Conservation (phyloP, 2,888 invertebrate species). For the Strigamia transsilvanica region DNA sequence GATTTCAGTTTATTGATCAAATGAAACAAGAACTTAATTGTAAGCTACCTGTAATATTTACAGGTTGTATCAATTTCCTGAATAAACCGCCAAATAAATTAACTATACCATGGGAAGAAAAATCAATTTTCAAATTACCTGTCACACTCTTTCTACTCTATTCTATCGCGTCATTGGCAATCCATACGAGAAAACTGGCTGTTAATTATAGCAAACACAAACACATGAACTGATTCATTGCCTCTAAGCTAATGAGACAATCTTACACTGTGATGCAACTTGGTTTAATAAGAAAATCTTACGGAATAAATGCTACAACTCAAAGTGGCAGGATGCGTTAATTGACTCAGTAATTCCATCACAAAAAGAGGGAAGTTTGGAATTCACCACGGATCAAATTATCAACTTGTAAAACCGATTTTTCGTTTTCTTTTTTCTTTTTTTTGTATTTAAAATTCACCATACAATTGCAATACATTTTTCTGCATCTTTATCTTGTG, state of each 20-base stretch:
- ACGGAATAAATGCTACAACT: not conserved
- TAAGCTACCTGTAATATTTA: slow-evolving; percentile 42
- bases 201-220: slow-evolving; percentile 34
- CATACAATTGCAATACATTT: not conserved
- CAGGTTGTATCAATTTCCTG: slow-evolving; percentile 47
- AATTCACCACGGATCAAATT: not conserved
- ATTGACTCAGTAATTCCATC: not conserved
- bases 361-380: slow-evolving; percentile 10
- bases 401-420: not conserved
- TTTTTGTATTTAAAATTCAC: not conserved
- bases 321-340: slow-evolving; percentile 1
- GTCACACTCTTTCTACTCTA: slow-evolving; percentile 34
- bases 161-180: slow-evolving; percentile 7
- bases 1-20: slow-evolving; percentile 38
- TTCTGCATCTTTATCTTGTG: not conserved
- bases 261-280: not conserved
- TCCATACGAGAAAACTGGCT: not conserved
- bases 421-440: not conserved
- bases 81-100: slow-evolving; percentile 45
- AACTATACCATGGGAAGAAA: slow-evolving; percentile 24
- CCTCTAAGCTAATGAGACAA: slow-evolving; percentile 44
- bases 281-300: not conserved
- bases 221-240: slow-evolving; percentile 44
- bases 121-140: slow-evolving; percentile 47
- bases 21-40: slow-evolving; percentile 15